Conservation (phyloP, 2,888 invertebrate species). For the Empis livida region DNA sequence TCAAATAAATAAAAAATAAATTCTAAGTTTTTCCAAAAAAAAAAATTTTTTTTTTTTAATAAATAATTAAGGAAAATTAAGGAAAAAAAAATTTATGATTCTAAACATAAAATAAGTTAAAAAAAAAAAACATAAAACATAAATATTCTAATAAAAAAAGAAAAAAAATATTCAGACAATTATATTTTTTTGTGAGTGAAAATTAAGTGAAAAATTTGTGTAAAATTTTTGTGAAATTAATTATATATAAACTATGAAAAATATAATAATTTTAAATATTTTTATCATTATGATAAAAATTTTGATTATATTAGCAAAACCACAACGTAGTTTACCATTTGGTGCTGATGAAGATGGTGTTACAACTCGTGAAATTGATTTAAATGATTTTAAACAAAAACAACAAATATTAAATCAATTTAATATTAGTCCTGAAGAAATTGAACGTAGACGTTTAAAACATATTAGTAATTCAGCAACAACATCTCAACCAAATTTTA, state of each 20-base stretch:
- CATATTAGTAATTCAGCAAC: background rate
- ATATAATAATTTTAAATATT: background rate
- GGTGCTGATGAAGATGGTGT: background rate
- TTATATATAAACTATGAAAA: background rate
- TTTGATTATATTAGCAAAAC: background rate
- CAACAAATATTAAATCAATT: slow-evolving; percentile 24
- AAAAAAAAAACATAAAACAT: too few relatives aligned
- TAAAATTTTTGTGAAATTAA: background rate
- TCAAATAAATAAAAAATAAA: background rate
- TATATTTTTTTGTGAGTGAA: background rate
- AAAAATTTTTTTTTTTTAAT: slow-evolving; percentile 1
- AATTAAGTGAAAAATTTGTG: background rate
- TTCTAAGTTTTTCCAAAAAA: background rate
- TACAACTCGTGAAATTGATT: slow-evolving; percentile 8
- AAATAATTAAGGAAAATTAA: background rate
- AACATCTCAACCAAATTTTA: background rate
- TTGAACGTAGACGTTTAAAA: slow-evolving; percentile 19
- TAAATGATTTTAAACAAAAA: slow-evolving; percentile 16
- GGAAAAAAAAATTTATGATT: background rate
- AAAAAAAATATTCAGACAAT: too few relatives aligned
- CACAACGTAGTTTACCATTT: background rate
- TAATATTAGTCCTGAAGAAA: slow-evolving; percentile 29
- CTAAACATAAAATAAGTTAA: background rate
- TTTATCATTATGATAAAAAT: background rate
- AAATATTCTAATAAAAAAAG: too few relatives aligned